Conservation (phyloP, 2,113 vertebrate species). For the Ciconia stormi region DNA sequence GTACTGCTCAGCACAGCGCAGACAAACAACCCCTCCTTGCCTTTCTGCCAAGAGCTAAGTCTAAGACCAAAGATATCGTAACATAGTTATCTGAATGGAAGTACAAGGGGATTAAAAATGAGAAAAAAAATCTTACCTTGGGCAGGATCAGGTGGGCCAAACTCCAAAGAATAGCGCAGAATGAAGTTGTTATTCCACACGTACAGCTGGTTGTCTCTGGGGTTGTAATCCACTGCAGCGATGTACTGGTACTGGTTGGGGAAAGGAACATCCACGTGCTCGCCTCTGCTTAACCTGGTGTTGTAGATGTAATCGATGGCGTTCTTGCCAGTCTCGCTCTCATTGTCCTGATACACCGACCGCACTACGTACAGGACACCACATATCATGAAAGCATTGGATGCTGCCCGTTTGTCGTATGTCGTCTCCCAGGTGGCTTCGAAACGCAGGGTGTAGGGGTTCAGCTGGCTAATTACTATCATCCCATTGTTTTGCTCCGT, state of each 20-base stretch:
- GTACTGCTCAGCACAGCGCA: neutral
- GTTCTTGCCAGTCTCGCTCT: conserved; percentile 95
- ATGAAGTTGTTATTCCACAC: conserved; percentile 99
- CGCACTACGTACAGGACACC: conserved; percentile 96
- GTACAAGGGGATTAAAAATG: neutral
- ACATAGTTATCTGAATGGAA: neutral
- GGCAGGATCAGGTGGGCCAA: conserved; percentile 94
- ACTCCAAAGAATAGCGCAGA: conserved; percentile 94
- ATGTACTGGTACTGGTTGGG: conserved; percentile 99
- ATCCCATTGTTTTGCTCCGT: conserved; percentile 99
- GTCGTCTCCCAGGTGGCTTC: conserved; percentile 96
- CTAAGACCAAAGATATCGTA: neutral
- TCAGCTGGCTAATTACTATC: conserved; percentile 97
- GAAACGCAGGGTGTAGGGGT: conserved; percentile 96
- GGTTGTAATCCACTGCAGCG: conserved; percentile 98
- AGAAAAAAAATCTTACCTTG: conserved; percentile 84
- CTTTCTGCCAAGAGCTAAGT: neutral
- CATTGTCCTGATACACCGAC: conserved; percentile 97
- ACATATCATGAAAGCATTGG: conserved; percentile 98
- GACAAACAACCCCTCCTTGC: neutral
- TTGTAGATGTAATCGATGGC: conserved; percentile 96
- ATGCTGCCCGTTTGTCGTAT: conserved; percentile 96
- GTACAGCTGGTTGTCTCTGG: conserved; percentile 96
- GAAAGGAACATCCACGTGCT: conserved; percentile 93
- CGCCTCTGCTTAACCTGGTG: conserved; percentile 89